Conservation (phyloP, 2,888 invertebrate species). For the Caenorhabditis zanzibari region DNA sequence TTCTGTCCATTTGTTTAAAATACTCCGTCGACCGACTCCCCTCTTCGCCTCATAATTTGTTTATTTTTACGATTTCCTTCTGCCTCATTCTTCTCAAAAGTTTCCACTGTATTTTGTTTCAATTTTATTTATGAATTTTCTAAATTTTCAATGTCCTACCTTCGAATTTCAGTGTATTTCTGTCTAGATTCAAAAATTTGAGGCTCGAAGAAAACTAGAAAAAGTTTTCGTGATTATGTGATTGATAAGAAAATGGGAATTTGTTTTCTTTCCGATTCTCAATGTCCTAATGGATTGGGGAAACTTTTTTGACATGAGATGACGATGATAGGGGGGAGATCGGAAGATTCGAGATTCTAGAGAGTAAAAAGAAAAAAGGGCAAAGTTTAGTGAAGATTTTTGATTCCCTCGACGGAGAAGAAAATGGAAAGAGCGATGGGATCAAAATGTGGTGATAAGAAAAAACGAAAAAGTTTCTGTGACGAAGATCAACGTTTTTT, state of each 20-base stretch:
- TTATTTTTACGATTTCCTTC: conserved; percentile 46
- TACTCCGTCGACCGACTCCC: neutral
- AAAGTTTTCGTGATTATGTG: neutral
- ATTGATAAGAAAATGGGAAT: conserved; percentile 11
- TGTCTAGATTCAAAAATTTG: neutral
- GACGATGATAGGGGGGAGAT: neutral
- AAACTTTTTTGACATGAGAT: neutral
- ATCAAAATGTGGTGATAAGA: conserved; percentile 24
- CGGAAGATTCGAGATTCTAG: neutral
- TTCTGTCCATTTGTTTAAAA: neutral
- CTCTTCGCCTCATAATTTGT: conserved; percentile 17
- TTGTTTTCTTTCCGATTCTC: conserved; percentile 8
- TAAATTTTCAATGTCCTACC: no score
- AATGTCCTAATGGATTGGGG: conserved; percentile 4
- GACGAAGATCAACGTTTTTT: conserved; percentile 23
- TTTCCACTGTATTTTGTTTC: neutral
- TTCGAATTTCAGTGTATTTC: no score
- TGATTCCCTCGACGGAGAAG: conserved; percentile 1
- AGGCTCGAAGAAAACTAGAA: neutral
- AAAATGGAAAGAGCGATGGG: neutral
- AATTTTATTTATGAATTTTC: no score
- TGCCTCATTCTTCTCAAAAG: neutral
- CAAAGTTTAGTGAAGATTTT: conserved; percentile 11
- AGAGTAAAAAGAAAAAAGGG: neutral
- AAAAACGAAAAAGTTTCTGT: neutral